These are phyloP conservation scores for Dolichotis patagonum DNA, from an alignment of 2,113 vertebrate genomes.

Conservation along the genomic window DNA sequence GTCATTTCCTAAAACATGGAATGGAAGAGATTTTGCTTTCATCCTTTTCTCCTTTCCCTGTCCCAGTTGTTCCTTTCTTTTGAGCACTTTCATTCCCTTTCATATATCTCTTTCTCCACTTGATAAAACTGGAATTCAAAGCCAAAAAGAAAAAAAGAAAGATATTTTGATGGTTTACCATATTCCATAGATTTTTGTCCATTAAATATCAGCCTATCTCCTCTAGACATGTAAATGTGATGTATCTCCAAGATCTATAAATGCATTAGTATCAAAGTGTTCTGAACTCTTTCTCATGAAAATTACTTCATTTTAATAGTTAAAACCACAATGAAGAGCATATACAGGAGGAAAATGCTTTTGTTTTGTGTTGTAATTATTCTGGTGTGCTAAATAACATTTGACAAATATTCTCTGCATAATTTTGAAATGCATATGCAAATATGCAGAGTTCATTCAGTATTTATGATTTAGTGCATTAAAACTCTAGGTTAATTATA, in stretches of 20 bases:
- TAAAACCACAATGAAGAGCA: neutral
- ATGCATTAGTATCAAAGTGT: neutral
- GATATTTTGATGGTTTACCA: neutral
- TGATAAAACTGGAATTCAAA: no score
- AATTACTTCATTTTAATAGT: neutral
- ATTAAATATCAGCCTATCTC: neutral
- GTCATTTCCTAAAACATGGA: neutral
- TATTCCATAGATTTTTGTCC: neutral
- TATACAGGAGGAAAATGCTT: neutral
- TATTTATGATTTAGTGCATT: neutral
- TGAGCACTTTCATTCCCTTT: no score
- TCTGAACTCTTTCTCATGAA: neutral
- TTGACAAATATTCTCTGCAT: neutral
- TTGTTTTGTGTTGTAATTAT: neutral
- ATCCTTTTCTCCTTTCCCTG: no score
- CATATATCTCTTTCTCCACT: no score
- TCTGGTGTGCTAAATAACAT: neutral
- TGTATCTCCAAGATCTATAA: neutral
- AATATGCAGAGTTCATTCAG: neutral
- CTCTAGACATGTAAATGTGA: neutral
- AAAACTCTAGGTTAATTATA: neutral
- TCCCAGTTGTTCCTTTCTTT: no score
- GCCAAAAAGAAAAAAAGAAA: no score
- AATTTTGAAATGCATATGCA: neutral
- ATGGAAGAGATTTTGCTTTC: neutral